Evolutionary conservation across 2,113 vertebrate genomes (phyloP), one percentile per base, ranked within the genome.

Genomic region (Xyrauchen texanus): DNA sequence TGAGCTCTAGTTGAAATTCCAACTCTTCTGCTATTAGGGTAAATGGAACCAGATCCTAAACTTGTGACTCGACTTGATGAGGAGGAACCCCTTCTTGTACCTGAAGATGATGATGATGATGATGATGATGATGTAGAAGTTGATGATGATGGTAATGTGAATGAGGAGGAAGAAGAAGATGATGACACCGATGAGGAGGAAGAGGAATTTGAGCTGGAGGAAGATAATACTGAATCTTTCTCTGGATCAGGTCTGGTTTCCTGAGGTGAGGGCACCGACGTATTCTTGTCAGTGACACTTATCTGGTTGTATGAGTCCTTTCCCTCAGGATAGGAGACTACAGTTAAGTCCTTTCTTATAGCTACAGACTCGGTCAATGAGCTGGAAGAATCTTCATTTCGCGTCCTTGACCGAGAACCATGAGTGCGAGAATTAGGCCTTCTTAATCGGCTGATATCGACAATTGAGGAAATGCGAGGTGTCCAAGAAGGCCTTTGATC

Each of bases 11-110:
- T 69, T 34, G 21, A 34, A 34, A 34, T 34, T 10, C 87, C 88
- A n/a, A 87, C 73, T 68, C 88, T 81, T 82, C 87, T 87, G 5
- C 86, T 81, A 63, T 84, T 86, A 58, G 84, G 83, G 61, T 86
- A 81, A 60, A 88, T 86, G 51, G 83, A 81, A 42, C 85, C 78
- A 74, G 81, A 76, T 11, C 78, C 81, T 72, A 83, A 72, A 8
- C 77, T 85, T 69, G 65, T 82, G 45, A 64, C 61, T 6, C 88
- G 90, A 42, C 81, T 88, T 61, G 60, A 72, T 69, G 57, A 68
- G 69, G 71, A 64, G 12, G 85, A 86, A 60, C 68, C 68, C 78
- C 74, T 90, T 53, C 82, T 76, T 34, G 55, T 78, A 42, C 78
- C 58, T 12, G 75, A 64, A 16, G 79, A 58, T 15, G 73, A 44